These are phyloP conservation scores for Sitodiplosis mosellana DNA, from an alignment of 1,140 invertebrate species.

Conservation along the genomic window DNA sequence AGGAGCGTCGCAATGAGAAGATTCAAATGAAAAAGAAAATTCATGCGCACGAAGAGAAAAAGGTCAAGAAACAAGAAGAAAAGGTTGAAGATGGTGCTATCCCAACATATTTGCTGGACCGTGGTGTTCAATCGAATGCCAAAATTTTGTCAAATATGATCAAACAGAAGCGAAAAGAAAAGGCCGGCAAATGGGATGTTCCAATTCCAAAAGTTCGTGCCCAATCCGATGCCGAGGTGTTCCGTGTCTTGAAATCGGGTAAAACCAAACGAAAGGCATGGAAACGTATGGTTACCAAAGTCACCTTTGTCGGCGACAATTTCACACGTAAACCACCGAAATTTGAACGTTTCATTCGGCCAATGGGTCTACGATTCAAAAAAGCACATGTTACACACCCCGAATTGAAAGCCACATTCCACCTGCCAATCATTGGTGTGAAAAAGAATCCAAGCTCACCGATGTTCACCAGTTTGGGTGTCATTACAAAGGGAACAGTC, in stretches of 20 bases:
- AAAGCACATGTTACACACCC: conserved; percentile 99
- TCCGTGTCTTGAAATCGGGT: conserved; percentile 85
- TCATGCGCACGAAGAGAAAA: conserved; percentile 77
- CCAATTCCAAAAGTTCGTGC: conserved; percentile 96
- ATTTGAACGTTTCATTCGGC: conserved; percentile 96
- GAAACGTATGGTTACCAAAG: conserved; percentile 99
- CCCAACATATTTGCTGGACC: conserved; percentile 90
- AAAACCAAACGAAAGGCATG: conserved; percentile 93
- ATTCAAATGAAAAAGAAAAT: conserved; percentile 99
- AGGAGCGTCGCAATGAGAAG: conserved; percentile 92
- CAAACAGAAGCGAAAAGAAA: conserved; percentile 99
- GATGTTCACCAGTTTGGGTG: conserved; percentile 92
- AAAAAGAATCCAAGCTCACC: conserved; percentile 98
- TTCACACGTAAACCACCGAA: conserved; percentile 99
- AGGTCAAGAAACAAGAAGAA: conserved; percentile 71
- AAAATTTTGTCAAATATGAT: conserved; percentile 99
- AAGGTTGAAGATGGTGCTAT: conserved; percentile 75
- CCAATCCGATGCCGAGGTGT: conserved; percentile 95
- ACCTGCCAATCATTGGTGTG: conserved; percentile 93
- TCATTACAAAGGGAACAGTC: conserved; percentile 96
- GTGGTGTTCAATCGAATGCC: conserved; percentile 82
- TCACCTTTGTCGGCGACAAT: conserved; percentile 92
- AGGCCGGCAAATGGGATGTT: conserved; percentile 99
- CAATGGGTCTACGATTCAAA: conserved; percentile 92
- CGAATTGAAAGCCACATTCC: conserved; percentile 97